These are phyloP conservation scores for Lymantria dispar DNA, from an alignment of 2,888 invertebrate species.

Conservation along the genomic window DNA sequence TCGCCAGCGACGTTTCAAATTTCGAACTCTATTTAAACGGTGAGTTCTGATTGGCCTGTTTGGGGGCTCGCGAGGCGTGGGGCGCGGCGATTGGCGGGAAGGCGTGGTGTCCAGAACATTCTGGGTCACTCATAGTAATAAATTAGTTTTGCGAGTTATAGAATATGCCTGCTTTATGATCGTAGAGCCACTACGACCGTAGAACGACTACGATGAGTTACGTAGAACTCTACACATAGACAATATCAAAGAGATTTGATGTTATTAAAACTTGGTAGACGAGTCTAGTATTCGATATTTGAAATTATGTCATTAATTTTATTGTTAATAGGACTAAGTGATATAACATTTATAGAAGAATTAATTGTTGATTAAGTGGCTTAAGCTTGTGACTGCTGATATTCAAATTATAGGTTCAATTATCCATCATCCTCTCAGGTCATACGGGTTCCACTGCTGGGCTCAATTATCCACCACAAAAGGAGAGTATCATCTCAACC, in stretches of 20 bases:
- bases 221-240: slow-evolving; percentile 19
- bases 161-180: slow-evolving; percentile 50
- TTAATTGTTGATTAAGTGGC: no score
- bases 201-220: slow-evolving; percentile 38
- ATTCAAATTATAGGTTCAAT: no score
- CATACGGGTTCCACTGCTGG: no score
- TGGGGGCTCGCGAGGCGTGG: slow-evolving; percentile 64
- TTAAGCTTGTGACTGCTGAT: no score
- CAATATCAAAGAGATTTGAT: background rate
- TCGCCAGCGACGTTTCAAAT: slow-evolving; percentile 58
- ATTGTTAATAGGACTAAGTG: no score
- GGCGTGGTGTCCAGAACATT: slow-evolving; percentile 63
- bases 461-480: no score
- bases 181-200: slow-evolving; percentile 59
- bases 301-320: no score
- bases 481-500: no score
- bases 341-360: no score
- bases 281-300: no score
- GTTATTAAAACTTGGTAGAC: background rate
- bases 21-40: slow-evolving; percentile 54
- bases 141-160: slow-evolving; percentile 59
- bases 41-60: slow-evolving; percentile 71
- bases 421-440: no score
- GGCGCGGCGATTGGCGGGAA: slow-evolving; percentile 57
- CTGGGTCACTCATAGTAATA: slow-evolving; percentile 60